Conservation (phyloP, 2,797 vertebrate genomes). For the Galagoides demidoff region DNA sequence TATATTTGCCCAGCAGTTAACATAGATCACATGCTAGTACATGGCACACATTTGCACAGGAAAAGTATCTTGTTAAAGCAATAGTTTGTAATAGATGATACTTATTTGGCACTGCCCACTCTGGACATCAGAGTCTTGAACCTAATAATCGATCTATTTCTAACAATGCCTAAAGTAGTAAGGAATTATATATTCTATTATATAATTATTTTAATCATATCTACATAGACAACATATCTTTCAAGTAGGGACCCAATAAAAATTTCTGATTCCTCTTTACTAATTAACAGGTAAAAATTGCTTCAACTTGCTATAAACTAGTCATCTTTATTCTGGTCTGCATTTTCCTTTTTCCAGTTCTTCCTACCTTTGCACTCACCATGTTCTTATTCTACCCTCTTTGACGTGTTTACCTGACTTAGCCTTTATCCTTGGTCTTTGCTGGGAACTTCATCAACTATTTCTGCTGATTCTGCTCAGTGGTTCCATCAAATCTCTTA, state of each 20-base stretch:
- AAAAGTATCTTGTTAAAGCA: not conserved
- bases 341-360: constrained; percentile 5
- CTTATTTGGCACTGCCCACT: not conserved
- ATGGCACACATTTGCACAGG: not conserved
- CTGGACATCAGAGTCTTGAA: not conserved
- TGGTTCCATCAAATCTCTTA: not conserved
- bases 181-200: not conserved
- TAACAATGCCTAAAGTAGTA: not conserved
- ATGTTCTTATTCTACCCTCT: not conserved
- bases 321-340: not conserved
- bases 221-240: not conserved
- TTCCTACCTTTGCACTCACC: not conserved
- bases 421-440: constrained; percentile 6
- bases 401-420: not conserved
- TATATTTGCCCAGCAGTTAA: not conserved
- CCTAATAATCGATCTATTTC: not conserved
- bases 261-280: not conserved
- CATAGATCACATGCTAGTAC: not conserved
- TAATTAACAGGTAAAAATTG: not conserved
- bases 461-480: not conserved
- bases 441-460: not conserved
- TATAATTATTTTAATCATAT: not conserved
- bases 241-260: not conserved
- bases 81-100: not conserved
- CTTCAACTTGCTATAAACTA: not conserved